Conservation (phyloP, 2,797 vertebrate genomes). For the Sebastes aleutianus region DNA sequence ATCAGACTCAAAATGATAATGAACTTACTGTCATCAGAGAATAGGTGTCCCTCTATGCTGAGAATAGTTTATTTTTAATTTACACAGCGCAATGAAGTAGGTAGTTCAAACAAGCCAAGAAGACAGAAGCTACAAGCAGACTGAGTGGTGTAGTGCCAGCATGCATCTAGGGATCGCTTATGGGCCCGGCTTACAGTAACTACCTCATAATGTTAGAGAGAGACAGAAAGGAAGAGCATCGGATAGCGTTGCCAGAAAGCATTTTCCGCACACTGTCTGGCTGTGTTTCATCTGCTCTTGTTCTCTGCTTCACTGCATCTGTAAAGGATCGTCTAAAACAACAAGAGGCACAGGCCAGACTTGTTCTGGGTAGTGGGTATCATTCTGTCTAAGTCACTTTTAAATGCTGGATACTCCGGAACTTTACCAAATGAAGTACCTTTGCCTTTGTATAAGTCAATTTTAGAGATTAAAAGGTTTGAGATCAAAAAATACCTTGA, state of each 20-base stretch:
- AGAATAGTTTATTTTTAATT: slow-evolving; percentile 41
- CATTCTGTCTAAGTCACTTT: background rate
- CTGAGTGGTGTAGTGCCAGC: slow-evolving; percentile 48
- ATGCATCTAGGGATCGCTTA: slow-evolving; percentile 60
- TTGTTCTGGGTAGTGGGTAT: background rate
- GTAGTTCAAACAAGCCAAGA: slow-evolving; percentile 38
- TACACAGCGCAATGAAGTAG: slow-evolving; percentile 12
- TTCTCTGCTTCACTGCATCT: slow-evolving; percentile 37
- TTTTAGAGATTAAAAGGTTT: background rate
- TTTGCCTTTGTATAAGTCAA: background rate
- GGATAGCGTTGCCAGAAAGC: slow-evolving; percentile 47
- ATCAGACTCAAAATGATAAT: slow-evolving; percentile 38
- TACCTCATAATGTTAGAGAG: slow-evolving; percentile 52
- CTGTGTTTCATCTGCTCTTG: slow-evolving; percentile 31
- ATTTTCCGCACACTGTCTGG: slow-evolving; percentile 31
- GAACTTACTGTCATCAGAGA: slow-evolving; percentile 18
- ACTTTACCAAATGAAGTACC: background rate
- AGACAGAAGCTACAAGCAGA: slow-evolving; percentile 15
- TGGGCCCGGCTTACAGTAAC: slow-evolving; percentile 55
- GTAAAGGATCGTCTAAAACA: slow-evolving; percentile 8
- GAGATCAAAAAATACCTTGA: background rate
- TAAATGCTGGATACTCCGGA: background rate
- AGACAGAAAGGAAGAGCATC: slow-evolving; percentile 21
- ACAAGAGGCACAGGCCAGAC: background rate
- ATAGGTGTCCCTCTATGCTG: slow-evolving; percentile 15